Evolutionary conservation across 2,888 invertebrate species (phyloP).

Genomic region (Zaprionus lineosus): DNA sequence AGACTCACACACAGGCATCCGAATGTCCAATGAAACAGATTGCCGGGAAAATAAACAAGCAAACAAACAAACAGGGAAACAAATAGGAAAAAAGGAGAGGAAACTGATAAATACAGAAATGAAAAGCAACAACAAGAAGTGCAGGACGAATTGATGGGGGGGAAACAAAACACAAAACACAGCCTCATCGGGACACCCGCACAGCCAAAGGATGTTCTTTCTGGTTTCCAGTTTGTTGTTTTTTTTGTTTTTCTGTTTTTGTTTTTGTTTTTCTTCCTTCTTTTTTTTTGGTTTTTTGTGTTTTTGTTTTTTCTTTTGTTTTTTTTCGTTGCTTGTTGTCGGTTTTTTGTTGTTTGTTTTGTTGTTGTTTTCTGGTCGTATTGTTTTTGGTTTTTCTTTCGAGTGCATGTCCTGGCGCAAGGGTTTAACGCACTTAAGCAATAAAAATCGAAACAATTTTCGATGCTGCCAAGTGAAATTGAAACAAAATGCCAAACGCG

Average conservation of each 20-base stretch:
- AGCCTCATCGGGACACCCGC: background rate
- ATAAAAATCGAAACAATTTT: conserved; percentile 78
- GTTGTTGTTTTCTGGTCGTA: too few relatives aligned
- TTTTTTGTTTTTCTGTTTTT: background rate
- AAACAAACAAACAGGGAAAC: conserved; percentile 23
- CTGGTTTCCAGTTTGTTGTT: background rate
- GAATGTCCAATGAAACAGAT: conserved; percentile 76
- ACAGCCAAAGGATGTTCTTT: conserved; percentile 8
- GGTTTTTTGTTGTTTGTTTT: too few relatives aligned
- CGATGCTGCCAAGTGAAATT: conserved; percentile 71
- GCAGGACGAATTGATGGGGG: conserved; percentile 69
- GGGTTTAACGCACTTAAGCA: conserved; percentile 78
- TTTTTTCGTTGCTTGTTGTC: too few relatives aligned
- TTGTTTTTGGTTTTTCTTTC: too few relatives aligned
- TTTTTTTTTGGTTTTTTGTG: conserved; percentile 7
- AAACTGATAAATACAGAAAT: conserved; percentile 28
- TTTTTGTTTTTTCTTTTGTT: too few relatives aligned
- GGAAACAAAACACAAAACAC: conserved; percentile 58
- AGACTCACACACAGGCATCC: too few relatives aligned
- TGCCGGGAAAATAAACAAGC: conserved; percentile 61
- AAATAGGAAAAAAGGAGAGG: conserved; percentile 16
- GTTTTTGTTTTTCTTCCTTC: background rate
- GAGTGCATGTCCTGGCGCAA: conserved; percentile 61
- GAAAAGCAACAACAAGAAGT: conserved; percentile 41
- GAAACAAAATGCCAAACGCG: conserved; percentile 69